Conservation (phyloP, 2,888 invertebrate species). For the Thumatha senex region DNA sequence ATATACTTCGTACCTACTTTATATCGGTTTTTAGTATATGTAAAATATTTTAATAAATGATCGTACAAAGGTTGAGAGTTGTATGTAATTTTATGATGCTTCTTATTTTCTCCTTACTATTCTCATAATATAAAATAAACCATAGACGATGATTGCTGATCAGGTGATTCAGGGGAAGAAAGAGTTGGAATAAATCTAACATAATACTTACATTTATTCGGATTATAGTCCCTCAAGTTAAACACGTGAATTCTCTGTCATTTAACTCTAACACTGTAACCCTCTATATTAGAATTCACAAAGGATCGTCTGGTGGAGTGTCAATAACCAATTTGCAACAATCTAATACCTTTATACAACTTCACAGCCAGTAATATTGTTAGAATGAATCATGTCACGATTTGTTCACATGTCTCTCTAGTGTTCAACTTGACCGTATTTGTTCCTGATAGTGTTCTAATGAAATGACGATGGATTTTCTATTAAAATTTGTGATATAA, state of each 20-base stretch:
- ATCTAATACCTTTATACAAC: conserved; percentile 6
- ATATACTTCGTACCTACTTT: too few species aligned
- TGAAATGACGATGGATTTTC: neutral
- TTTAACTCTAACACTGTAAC: conserved; percentile 1
- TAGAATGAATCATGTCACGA: neutral
- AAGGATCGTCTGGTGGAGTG: conserved; percentile 9
- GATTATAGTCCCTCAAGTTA: neutral
- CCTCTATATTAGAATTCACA: conserved; percentile 13
- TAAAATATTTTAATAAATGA: too few species aligned
- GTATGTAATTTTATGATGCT: too few species aligned
- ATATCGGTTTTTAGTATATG: too few species aligned
- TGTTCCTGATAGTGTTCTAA: neutral
- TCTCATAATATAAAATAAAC: too few species aligned
- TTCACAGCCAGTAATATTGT: neutral
- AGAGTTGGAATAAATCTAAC: too few species aligned
- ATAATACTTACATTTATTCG: too few species aligned
- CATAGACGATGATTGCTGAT: too few species aligned
- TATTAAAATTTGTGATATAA: too few species aligned
- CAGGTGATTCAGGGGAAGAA: too few species aligned
- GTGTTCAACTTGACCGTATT: neutral
- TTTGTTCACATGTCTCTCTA: neutral
- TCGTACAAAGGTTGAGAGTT: too few species aligned
- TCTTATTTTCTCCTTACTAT: too few species aligned
- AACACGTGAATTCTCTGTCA: neutral
- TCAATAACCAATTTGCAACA: conserved; percentile 19